These are phyloP conservation scores for Pseudochirops cupreus DNA, from an alignment of 2,797 vertebrate genomes.

Conservation along the genomic window DNA sequence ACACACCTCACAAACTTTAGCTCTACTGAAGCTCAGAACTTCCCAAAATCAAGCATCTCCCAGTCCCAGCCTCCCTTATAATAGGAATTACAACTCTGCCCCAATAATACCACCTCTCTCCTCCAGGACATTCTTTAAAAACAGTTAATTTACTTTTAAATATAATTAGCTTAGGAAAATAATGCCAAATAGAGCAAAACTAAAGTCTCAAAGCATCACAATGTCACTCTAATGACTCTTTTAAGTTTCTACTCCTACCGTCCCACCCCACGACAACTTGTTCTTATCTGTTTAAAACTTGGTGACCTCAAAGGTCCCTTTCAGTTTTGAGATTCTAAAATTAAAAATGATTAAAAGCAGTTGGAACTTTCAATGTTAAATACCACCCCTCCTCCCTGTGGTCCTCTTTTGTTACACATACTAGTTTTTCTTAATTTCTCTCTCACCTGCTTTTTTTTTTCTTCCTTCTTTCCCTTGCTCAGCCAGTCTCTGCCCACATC, in stretches of 20 bases:
- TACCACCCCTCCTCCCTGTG: neutral
- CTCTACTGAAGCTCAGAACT: neutral
- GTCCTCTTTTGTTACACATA: neutral
- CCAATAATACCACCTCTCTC: neutral
- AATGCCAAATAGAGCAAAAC: neutral
- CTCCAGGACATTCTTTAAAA: neutral
- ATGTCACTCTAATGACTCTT: neutral
- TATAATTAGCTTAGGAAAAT: neutral
- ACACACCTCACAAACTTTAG: neutral
- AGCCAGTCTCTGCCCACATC: neutral
- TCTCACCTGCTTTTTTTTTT: neutral
- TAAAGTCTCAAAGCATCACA: neutral
- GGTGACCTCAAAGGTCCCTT: neutral
- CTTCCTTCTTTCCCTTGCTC: neutral
- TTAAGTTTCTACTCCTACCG: neutral
- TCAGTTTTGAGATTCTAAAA: neutral
- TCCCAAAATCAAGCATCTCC: neutral
- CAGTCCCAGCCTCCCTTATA: neutral
- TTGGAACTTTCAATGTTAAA: neutral
- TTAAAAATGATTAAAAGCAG: neutral
- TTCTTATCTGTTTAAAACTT: neutral
- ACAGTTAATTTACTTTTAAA: neutral
- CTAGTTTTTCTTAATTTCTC: neutral
- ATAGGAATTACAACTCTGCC: neutral
- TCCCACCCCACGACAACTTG: neutral